Evolutionary conservation across 2,797 vertebrate genomes (phyloP), one percentile per base, ranked within the genome.

Genomic region (Squalus acanthias): DNA sequence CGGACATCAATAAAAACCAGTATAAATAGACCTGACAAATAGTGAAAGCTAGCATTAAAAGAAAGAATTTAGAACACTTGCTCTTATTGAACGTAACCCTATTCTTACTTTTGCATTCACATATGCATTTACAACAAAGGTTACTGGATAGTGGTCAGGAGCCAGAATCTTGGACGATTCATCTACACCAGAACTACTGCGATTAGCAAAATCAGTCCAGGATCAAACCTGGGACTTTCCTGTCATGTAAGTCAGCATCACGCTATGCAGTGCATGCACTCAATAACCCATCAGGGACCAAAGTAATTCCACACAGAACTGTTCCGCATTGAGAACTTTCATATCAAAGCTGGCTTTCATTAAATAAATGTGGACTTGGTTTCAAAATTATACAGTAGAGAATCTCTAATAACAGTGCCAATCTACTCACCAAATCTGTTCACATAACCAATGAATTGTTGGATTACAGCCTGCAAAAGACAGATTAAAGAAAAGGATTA

Each of bases 391-490:
- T 57, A 5, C 53, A 98, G 79, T 96, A 96, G 96, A 99, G 96
- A 96, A 67, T 93, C 17, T 93, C 65, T 20, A 46, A 39, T 93
- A 85, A 85, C 20, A 85, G 39, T 46, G 15, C 26, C 39, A 76
- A 57, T 60, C 70, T 20, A 95, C 94, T 74, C 26, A 95, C 94
- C 94, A 53, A 74, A 24, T 57, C 53, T 57, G 50, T 3, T 26
- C 50, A 95, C 13, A 95, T 6, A 95, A 15, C 94, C 70, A 57
- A 95, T n/a, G 26, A 99, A 97, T 57, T 98, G 98, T 96, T 99
- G 99, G 94, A 98, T 96, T 97, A 98, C 98, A 97, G 98, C 98
- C 99, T 99, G 97, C 33, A 96, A 96, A 96, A 97, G 96, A 96
- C 1, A 72, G 96, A 0, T 96, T 13, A 92, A 96, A 96, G 96